Conservation (phyloP, 2,797 vertebrate species). For the Lates japonicus region DNA sequence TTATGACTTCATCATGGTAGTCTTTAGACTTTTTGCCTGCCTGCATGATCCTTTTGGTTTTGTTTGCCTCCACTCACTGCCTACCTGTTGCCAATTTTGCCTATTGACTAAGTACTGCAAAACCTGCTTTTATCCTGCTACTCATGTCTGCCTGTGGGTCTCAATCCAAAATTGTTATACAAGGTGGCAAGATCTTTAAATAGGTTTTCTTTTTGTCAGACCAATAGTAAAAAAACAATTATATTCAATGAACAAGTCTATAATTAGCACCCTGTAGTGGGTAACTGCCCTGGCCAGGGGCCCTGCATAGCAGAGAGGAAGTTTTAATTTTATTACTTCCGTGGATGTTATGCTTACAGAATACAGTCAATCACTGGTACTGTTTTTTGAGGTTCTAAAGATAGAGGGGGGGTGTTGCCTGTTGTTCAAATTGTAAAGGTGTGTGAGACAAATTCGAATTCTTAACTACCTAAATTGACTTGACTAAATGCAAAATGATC, state of each 20-base stretch:
- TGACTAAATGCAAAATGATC: too few relatives aligned
- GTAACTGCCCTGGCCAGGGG: too few relatives aligned
- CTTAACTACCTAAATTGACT: too few relatives aligned
- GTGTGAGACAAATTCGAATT: too few relatives aligned
- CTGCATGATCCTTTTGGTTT: constrained; percentile 2
- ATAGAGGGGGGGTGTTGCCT: too few relatives aligned
- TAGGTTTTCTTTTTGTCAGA: not conserved
- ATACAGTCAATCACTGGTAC: too few relatives aligned
- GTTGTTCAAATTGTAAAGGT: too few relatives aligned
- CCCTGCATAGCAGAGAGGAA: too few relatives aligned
- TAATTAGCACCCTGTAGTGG: not conserved
- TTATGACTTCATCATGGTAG: not conserved
- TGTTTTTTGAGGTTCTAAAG: too few relatives aligned
- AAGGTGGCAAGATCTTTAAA: not conserved
- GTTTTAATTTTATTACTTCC: too few relatives aligned
- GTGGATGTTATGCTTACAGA: too few relatives aligned
- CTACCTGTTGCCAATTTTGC: constrained; percentile 19
- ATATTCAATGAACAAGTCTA: not conserved
- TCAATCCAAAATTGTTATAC: constrained; percentile 5
- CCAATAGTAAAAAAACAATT: not conserved
- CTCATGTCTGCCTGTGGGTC: constrained; percentile 2
- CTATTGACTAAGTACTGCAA: constrained; percentile 15
- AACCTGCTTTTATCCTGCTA: constrained; percentile 27
- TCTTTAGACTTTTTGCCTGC: not conserved
- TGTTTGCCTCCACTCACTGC: constrained; percentile 16